phyloP scores from a whole-genome alignment of 2,888 invertebrate genomes.

The Lasiommata megera region DNA sequence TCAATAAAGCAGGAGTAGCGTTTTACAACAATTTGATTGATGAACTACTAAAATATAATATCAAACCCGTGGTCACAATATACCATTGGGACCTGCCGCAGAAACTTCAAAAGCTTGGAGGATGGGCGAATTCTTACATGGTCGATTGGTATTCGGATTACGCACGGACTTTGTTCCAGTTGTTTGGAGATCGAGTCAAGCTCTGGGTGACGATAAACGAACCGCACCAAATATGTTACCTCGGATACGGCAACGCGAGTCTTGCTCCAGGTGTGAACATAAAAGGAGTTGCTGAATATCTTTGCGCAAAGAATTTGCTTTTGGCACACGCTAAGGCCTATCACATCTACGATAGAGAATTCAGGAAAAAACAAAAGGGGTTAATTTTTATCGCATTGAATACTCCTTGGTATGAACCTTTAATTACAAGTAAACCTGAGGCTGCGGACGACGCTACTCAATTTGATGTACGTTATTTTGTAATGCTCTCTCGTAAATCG shows the following conservation, averaged over 20 bases:
- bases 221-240: slow-evolving; percentile 55
- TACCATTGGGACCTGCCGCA: slow-evolving; percentile 79
- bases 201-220: slow-evolving; percentile 82
- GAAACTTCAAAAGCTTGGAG: slow-evolving; percentile 76
- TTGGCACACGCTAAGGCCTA: slow-evolving; percentile 38
- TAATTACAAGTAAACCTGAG: slow-evolving; percentile 58
- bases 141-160: slow-evolving; percentile 70
- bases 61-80: slow-evolving; percentile 81
- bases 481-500: too few species aligned
- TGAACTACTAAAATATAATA: slow-evolving; percentile 78
- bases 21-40: slow-evolving; percentile 74
- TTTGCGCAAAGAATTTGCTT: slow-evolving; percentile 48
- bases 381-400: slow-evolving; percentile 31
- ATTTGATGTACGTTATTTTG: slow-evolving; percentile 53
- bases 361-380: slow-evolving; percentile 33
- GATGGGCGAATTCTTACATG: slow-evolving; percentile 67
- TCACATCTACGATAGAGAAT: slow-evolving; percentile 37
- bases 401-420: slow-evolving; percentile 60
- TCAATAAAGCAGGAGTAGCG: slow-evolving; percentile 72
- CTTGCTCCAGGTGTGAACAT: slow-evolving; percentile 51
- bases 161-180: slow-evolving; percentile 56
- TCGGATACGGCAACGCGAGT: slow-evolving; percentile 60
- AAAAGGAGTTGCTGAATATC: slow-evolving; percentile 60
- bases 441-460: slow-evolving; percentile 73
- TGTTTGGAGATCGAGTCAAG: slow-evolving; percentile 70